Evolutionary conservation across 2,797 vertebrate species (phyloP).

Genomic region (Arrhamphus sclerolepis): DNA sequence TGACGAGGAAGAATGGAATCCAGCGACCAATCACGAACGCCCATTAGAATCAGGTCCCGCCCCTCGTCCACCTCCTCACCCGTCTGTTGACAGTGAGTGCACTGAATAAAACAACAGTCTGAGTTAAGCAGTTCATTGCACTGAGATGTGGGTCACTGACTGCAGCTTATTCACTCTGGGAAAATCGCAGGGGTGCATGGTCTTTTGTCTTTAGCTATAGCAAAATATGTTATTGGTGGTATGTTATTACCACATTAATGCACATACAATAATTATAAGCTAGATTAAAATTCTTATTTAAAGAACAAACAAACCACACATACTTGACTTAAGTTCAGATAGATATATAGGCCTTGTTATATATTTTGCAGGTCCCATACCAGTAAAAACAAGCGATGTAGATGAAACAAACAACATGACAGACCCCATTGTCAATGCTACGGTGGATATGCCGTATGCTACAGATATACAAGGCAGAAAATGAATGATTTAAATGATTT

Average conservation of each 20-base stretch:
- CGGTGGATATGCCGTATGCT: no score
- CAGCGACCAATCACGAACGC: constrained; percentile 61
- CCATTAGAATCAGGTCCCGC: constrained; percentile 20
- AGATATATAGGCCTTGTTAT: background rate
- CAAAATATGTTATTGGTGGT: no score
- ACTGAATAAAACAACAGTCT: constrained; percentile 75
- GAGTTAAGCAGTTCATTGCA: constrained; percentile 73
- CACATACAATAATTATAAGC: background rate
- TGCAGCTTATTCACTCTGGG: constrained; percentile 50
- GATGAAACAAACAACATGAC: no score
- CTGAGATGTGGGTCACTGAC: constrained; percentile 74
- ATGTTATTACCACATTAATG: constrained; percentile 4
- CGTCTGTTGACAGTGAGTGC: constrained; percentile 69
- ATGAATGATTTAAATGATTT: no score
- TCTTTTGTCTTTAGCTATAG: constrained; percentile 13
- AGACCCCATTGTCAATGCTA: no score
- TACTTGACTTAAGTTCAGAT: background rate
- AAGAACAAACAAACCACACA: no score
- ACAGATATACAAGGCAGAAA: no score
- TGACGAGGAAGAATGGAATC: constrained; percentile 29
- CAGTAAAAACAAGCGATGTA: no score
- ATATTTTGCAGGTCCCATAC: no score
- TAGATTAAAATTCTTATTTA: no score
- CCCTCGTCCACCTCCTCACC: constrained; percentile 52
- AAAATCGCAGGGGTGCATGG: constrained; percentile 27